Evolutionary conservation across 2,888 invertebrate species (phyloP).

Genomic region (Orthonychiurus folsomi): DNA sequence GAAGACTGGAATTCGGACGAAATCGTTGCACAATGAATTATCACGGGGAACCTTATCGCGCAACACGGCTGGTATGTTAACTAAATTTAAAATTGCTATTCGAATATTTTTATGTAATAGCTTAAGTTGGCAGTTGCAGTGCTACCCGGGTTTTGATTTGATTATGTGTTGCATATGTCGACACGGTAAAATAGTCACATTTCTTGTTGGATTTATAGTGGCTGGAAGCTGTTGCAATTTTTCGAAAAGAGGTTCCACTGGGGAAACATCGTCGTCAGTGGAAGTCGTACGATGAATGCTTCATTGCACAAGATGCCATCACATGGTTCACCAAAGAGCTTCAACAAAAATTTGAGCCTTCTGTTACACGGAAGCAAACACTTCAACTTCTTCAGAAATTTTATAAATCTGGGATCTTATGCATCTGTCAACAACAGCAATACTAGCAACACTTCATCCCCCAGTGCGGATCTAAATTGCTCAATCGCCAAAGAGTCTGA

Average conservation of each 20-base stretch:
- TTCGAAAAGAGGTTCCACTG: constrained; percentile 32
- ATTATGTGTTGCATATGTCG: no score
- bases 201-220: constrained; percentile 25
- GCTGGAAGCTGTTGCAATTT: constrained; percentile 36
- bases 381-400: constrained; percentile 33
- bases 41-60: no score
- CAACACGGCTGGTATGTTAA: no score
- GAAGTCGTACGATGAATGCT: constrained; percentile 33
- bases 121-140: no score
- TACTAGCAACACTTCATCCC: neutral
- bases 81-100: no score
- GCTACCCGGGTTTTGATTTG: no score
- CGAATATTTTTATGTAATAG: no score
- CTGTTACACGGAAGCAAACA: constrained; percentile 31
- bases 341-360: constrained; percentile 26
- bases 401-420: constrained; percentile 35
- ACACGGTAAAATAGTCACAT: no score
- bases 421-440: constrained; percentile 4
- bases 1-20: no score
- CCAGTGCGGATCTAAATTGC: neutral
- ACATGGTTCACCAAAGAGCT: constrained; percentile 34
- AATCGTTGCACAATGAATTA: no score
- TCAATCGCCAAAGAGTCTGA: constrained; percentile 29
- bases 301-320: constrained; percentile 32
- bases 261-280: constrained; percentile 31